Evolutionary conservation across 2,797 vertebrate species (phyloP).

Genomic region (Helarctos malayanus): DNA sequence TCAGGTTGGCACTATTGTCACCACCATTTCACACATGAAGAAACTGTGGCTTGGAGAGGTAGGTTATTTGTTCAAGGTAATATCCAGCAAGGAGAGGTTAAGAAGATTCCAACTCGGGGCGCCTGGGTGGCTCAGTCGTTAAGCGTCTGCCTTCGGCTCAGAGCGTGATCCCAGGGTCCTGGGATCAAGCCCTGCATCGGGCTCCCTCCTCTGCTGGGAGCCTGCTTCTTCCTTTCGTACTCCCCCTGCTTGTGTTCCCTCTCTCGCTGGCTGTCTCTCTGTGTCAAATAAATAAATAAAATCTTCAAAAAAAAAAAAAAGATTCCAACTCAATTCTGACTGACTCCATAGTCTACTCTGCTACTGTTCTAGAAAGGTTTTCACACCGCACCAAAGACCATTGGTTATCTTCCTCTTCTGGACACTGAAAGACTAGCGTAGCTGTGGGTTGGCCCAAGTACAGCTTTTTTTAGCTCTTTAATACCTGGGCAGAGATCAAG

Average conservation of each 20-base stretch:
- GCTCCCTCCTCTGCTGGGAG: no score
- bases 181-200: no score
- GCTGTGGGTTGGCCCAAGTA: background rate
- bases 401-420: background rate
- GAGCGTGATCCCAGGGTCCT: no score
- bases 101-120: background rate
- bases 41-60: background rate
- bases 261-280: no score
- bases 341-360: background rate
- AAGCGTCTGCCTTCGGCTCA: no score
- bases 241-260: no score
- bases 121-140: no score
- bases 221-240: no score
- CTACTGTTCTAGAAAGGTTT: constrained; percentile 5
- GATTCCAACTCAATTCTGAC: constrained; percentile 1
- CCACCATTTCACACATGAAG: background rate
- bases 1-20: background rate
- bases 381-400: background rate
- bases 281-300: no score
- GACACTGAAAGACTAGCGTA: background rate
- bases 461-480: constrained; percentile 27
- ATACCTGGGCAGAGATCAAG: background rate
- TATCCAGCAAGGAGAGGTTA: background rate
- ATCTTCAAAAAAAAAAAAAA: background rate
- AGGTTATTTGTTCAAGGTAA: constrained; percentile 2